phyloP scores from a whole-genome alignment of 2,797 vertebrate genomes.

The Sebastes alutus region DNA sequence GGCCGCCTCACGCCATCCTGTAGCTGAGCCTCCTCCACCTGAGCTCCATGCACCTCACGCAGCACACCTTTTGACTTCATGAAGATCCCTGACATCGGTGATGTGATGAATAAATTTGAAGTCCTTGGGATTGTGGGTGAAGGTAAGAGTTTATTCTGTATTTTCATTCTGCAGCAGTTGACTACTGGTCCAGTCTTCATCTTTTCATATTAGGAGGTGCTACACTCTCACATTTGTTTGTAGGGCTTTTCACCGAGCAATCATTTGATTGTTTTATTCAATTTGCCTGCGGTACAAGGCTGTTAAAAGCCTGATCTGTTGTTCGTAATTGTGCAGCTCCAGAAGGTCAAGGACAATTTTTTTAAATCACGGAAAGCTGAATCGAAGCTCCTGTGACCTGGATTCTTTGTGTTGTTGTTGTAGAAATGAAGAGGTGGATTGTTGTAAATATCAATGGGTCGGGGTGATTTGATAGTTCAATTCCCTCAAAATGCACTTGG shows the following conservation, averaged over 20 bases:
- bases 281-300: slow-evolving; percentile 25
- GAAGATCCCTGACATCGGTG: slow-evolving; percentile 97
- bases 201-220: neutral
- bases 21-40: slow-evolving; percentile 61
- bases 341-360: slow-evolving; percentile 25
- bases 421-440: slow-evolving; percentile 9
- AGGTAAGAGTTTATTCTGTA: slow-evolving; percentile 84
- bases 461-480: slow-evolving; percentile 3
- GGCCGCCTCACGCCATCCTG: slow-evolving; percentile 64
- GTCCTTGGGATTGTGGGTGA: slow-evolving; percentile 99
- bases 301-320: slow-evolving; percentile 34
- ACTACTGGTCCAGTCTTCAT: neutral
- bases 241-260: slow-evolving; percentile 29
- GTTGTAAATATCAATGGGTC: slow-evolving; percentile 10
- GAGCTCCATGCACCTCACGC: slow-evolving; percentile 83
- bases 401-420: slow-evolving; percentile 4
- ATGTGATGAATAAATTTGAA: slow-evolving; percentile 99
- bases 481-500: slow-evolving; percentile 20
- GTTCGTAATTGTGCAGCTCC: neutral
- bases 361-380: slow-evolving; percentile 1
- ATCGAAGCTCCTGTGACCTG: neutral
- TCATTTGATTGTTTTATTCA: slow-evolving; percentile 40
- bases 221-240: slow-evolving; percentile 1
- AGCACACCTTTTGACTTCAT: slow-evolving; percentile 92
- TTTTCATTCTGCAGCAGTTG: neutral